Conservation (phyloP, 1,140 invertebrate species). For the Drosophila pectinifera region DNA sequence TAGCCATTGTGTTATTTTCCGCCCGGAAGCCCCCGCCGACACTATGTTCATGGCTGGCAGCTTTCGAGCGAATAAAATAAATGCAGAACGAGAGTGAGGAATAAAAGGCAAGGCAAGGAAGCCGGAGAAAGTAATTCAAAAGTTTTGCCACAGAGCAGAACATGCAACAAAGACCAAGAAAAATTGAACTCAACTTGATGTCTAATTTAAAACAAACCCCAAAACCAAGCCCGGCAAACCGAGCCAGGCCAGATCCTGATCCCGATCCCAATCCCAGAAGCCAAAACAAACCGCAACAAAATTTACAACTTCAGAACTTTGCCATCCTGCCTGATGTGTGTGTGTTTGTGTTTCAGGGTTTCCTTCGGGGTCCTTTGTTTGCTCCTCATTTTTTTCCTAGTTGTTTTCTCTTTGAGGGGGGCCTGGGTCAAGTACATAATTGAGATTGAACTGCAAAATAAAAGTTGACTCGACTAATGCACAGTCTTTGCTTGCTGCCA, state of each 20-base stretch:
- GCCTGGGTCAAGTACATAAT: slow-evolving; percentile 55
- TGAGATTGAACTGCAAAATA: slow-evolving; percentile 67
- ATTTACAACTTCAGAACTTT: slow-evolving; percentile 75
- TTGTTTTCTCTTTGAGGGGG: not conserved
- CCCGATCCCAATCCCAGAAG: slow-evolving; percentile 52
- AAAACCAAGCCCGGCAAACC: slow-evolving; percentile 39
- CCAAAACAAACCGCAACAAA: slow-evolving; percentile 72
- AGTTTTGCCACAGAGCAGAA: slow-evolving; percentile 66
- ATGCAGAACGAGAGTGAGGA: slow-evolving; percentile 16
- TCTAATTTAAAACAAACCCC: slow-evolving; percentile 77
- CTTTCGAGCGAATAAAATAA: slow-evolving; percentile 18
- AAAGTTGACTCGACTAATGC: slow-evolving; percentile 64
- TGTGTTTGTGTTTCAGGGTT: slow-evolving; percentile 16
- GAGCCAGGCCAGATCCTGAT: slow-evolving; percentile 32
- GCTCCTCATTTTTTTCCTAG: not conserved
- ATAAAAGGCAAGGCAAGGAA: slow-evolving; percentile 40
- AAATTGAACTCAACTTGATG: slow-evolving; percentile 73
- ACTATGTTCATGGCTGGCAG: slow-evolving; percentile 38
- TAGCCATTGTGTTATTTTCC: slow-evolving; percentile 36
- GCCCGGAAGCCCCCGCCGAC: slow-evolving; percentile 25
- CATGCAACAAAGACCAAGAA: slow-evolving; percentile 62
- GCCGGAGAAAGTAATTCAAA: slow-evolving; percentile 67
- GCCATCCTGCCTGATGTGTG: slow-evolving; percentile 23
- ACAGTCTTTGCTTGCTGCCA: slow-evolving; percentile 40
- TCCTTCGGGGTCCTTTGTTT: slow-evolving; percentile 3